A percentile compares a stretch with the other conserved stretches of the same genome.
These are phyloP conservation scores for Anniella stebbinsi DNA, from an alignment of 2,797 vertebrate genomes.

Conservation along the genomic window DNA sequence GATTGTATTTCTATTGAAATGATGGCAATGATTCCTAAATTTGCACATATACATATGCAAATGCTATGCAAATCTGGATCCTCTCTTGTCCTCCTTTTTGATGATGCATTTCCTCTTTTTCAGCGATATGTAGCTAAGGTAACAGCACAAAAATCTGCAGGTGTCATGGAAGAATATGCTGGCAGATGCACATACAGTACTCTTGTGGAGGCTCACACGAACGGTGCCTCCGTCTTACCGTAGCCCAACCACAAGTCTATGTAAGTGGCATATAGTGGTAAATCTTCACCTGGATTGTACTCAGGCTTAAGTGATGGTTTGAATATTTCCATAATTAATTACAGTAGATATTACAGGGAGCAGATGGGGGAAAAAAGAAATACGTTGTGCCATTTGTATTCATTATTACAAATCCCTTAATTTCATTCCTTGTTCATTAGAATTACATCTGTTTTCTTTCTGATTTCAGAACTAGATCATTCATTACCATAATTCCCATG, in stretches of 20 bases:
- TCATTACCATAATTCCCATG: background rate
- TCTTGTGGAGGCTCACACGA: background rate
- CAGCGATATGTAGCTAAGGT: too few relatives aligned
- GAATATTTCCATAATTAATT: background rate
- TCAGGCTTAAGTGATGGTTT: background rate
- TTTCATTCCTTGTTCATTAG: background rate
- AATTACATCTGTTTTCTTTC: too few relatives aligned
- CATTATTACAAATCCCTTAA: background rate
- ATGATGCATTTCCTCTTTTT: too few relatives aligned
- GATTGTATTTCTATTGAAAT: too few relatives aligned
- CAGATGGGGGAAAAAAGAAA: background rate
- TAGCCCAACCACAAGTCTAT: background rate
- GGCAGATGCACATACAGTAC: background rate
- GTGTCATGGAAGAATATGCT: background rate
- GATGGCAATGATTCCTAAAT: too few relatives aligned
- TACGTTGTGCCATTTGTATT: background rate
- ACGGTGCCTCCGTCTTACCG: background rate
- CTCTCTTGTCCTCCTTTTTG: too few relatives aligned
- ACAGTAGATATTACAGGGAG: background rate
- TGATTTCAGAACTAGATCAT: background rate
- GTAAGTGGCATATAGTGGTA: background rate
- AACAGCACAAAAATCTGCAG: background rate
- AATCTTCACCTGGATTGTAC: background rate
- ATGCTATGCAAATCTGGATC: too few relatives aligned
- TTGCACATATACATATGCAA: too few relatives aligned